Conservation (phyloP, 2,888 invertebrate species). For the Agrotis puta region DNA sequence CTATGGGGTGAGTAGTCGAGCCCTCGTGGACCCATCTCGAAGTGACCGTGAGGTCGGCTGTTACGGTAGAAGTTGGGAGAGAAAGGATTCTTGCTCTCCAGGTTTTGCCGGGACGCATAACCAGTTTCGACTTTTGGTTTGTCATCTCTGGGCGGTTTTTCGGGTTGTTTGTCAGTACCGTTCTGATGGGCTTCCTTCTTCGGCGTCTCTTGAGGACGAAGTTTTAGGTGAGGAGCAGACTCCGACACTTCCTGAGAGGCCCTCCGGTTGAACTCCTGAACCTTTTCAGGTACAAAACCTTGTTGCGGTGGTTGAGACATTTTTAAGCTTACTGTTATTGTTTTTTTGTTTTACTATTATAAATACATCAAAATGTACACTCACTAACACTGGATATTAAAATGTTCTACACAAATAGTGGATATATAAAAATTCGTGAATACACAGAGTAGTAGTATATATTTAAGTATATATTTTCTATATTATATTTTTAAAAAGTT, state of each 20-base stretch:
- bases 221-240: slow-evolving; percentile 67
- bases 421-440: slow-evolving; percentile 65
- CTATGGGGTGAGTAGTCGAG: slow-evolving; percentile 88
- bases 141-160: slow-evolving; percentile 72
- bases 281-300: slow-evolving; percentile 86
- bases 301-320: slow-evolving; percentile 87
- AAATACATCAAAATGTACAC: slow-evolving; percentile 68
- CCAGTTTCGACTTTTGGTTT: slow-evolving; percentile 74
- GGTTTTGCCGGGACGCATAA: slow-evolving; percentile 74
- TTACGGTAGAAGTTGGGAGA: slow-evolving; percentile 84
- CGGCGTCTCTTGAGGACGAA: slow-evolving; percentile 71
- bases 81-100: slow-evolving; percentile 86
- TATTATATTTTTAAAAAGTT: slow-evolving; percentile 59
- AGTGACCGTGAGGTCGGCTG: slow-evolving; percentile 85
- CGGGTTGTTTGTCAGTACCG: slow-evolving; percentile 69
- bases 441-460: slow-evolving; percentile 63
- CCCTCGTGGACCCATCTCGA: slow-evolving; percentile 89
- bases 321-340: slow-evolving; percentile 61
- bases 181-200: slow-evolving; percentile 80
- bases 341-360: slow-evolving; percentile 62
- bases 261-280: slow-evolving; percentile 85
- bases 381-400: slow-evolving; percentile 63
- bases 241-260: slow-evolving; percentile 85
- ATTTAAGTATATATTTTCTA: slow-evolving; percentile 47
- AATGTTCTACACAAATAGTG: slow-evolving; percentile 63